Percentiles rank a stretch among this genome's conserved stretches.
phyloP scores from a whole-genome alignment of 64 coral and sea anemone genomes.

The Trachythela sp. region DNA sequence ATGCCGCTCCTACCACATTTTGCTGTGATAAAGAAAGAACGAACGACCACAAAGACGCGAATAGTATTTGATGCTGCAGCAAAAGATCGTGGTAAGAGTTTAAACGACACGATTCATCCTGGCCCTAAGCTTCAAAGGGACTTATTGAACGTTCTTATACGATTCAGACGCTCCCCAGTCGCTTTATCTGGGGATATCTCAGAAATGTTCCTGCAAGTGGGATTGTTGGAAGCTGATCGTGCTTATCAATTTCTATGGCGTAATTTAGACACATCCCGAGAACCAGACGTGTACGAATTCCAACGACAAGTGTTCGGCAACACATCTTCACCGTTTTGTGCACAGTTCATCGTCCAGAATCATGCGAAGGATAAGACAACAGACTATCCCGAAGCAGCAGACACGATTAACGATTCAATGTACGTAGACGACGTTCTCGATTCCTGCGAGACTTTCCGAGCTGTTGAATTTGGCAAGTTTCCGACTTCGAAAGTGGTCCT shows the following conservation, averaged over 20 bases:
- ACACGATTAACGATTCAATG: not conserved
- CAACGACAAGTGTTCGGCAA: not conserved
- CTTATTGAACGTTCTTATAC: not conserved
- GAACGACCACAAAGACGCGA: not conserved
- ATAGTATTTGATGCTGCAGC: not conserved
- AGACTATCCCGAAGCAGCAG: not conserved
- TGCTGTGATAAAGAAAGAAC: slow-evolving; percentile 34
- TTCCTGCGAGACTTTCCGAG: not conserved
- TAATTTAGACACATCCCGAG: not conserved
- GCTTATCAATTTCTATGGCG: not conserved
- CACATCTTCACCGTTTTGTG: not conserved
- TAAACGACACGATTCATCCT: not conserved
- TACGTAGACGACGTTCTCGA: not conserved
- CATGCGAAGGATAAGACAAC: not conserved
- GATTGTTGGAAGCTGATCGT: not conserved
- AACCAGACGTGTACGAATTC: slow-evolving; percentile 17
- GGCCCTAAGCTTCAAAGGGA: not conserved
- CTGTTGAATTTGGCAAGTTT: not conserved
- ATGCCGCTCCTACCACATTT: too few species aligned
- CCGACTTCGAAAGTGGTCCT: not conserved
- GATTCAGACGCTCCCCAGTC: not conserved
- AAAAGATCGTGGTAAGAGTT: not conserved
- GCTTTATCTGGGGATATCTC: not conserved
- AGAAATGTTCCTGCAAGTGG: slow-evolving; percentile 15
- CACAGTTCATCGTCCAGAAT: not conserved